A percentile compares a stretch with the other conserved stretches of the same genome.
Conservation (phyloP, 2,113 vertebrate genomes). For the Ptychochromis oligacanthus region DNA sequence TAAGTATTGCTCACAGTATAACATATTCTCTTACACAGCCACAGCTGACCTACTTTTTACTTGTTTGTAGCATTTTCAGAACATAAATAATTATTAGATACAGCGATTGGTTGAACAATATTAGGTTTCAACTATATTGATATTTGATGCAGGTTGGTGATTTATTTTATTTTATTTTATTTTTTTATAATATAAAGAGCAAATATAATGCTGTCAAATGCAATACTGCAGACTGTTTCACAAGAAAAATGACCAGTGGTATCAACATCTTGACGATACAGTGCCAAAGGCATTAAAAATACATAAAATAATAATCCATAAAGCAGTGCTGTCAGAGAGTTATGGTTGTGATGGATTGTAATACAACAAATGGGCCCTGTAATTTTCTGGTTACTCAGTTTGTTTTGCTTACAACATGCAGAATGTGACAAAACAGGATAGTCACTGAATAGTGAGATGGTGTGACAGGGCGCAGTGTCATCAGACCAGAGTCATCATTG, state of each 20-base stretch:
- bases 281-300: not conserved
- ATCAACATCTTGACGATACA: not conserved
- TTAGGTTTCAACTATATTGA: not conserved
- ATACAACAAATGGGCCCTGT: not conserved
- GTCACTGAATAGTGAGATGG: constrained; percentile 59
- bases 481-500: constrained; percentile 54
- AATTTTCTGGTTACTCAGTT: not conserved
- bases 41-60: not conserved
- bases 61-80: constrained; percentile 4
- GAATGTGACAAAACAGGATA: constrained; percentile 39
- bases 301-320: not conserved
- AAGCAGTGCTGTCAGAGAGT: not conserved
- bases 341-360: not conserved
- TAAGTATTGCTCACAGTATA: not conserved
- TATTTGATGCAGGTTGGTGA: not conserved
- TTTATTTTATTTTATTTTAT: not conserved
- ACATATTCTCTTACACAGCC: not conserved
- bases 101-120: too few species aligned
- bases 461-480: constrained; percentile 62
- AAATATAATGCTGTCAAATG: not conserved
- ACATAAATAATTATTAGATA: not conserved
- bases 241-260: constrained; percentile 11
- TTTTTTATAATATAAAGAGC: not conserved
- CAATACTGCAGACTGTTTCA: not conserved
- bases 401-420: constrained; percentile 16